Percentiles rank a stretch among this genome's conserved stretches.
Conservation (phyloP, 2,797 vertebrate species). For the Valencia hispanica region DNA sequence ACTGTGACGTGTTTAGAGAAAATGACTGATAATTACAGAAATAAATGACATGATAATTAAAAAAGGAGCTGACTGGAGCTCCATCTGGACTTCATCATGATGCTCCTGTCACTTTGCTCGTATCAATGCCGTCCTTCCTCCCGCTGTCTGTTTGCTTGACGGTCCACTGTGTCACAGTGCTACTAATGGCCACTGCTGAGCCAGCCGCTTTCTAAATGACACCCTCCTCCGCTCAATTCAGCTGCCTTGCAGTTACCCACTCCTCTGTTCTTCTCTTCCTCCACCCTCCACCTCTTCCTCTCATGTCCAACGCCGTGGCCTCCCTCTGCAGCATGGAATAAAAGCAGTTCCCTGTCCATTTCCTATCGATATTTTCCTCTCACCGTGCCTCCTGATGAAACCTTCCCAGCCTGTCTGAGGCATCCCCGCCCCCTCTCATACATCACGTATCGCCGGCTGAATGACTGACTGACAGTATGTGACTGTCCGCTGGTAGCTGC, state of each 20-base stretch:
- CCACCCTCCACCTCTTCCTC: constrained; percentile 43
- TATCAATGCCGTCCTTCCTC: constrained; percentile 48
- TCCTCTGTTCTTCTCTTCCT: constrained; percentile 24
- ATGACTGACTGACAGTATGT: constrained; percentile 55
- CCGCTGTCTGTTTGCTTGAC: constrained; percentile 59
- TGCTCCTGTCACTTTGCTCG: constrained; percentile 18
- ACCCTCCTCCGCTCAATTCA: constrained; percentile 77
- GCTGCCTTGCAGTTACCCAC: constrained; percentile 70
- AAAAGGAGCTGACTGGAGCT: not conserved
- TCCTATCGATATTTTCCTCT: constrained; percentile 58
- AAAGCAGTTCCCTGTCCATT: constrained; percentile 58
- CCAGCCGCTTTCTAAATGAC: constrained; percentile 80
- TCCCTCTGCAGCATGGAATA: constrained; percentile 37
- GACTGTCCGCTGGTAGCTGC: constrained; percentile 51
- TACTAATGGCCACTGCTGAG: constrained; percentile 81
- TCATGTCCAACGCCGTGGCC: constrained; percentile 40
- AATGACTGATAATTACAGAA: not conserved
- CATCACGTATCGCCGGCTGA: constrained; percentile 48
- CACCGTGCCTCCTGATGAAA: constrained; percentile 64
- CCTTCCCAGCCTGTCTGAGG: constrained; percentile 40
- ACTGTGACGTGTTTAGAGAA: not conserved
- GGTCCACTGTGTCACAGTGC: constrained; percentile 75
- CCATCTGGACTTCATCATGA: constrained; percentile 4
- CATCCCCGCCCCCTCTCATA: constrained; percentile 44
- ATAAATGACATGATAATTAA: constrained; percentile 1